phyloP scores from a whole-genome alignment of 2,113 vertebrate species.

The Dipodomys ordii region DNA sequence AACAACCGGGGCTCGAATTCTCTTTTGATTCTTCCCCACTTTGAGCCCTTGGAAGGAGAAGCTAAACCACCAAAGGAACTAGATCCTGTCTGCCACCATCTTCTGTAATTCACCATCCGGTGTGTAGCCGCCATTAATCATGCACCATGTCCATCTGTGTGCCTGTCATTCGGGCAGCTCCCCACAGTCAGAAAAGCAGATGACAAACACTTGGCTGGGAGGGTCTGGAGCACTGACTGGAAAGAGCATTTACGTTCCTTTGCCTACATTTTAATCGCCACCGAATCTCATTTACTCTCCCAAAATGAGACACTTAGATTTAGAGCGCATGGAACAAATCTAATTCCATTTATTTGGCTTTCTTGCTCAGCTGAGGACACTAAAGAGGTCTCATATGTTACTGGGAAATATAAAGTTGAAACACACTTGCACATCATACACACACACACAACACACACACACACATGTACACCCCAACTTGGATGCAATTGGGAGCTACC shows the following conservation, averaged over 20 bases:
- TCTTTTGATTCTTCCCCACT: slow-evolving; percentile 4
- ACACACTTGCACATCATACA: background rate
- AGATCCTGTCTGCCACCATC: background rate
- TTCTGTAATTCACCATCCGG: slow-evolving; percentile 17
- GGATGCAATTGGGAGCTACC: background rate
- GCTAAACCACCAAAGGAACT: background rate
- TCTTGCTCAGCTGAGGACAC: background rate
- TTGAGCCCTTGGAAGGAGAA: slow-evolving; percentile 38
- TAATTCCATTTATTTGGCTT: slow-evolving; percentile 9
- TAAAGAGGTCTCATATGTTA: slow-evolving; percentile 10
- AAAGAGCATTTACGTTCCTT: background rate
- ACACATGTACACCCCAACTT: too few relatives aligned
- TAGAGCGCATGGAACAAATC: background rate
- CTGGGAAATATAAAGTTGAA: background rate
- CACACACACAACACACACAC: background rate
- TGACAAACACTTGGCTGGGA: background rate
- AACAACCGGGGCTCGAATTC: background rate
- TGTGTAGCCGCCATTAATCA: slow-evolving; percentile 71
- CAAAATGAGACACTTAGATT: background rate
- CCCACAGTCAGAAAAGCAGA: slow-evolving; percentile 53
- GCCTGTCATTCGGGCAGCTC: slow-evolving; percentile 62
- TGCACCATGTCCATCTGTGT: slow-evolving; percentile 67
- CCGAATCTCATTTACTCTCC: background rate
- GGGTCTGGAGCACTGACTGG: background rate
- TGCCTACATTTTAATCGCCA: slow-evolving; percentile 17